Conservation (phyloP, 2,113 vertebrate genomes). For the Pristiophorus japonicus region DNA sequence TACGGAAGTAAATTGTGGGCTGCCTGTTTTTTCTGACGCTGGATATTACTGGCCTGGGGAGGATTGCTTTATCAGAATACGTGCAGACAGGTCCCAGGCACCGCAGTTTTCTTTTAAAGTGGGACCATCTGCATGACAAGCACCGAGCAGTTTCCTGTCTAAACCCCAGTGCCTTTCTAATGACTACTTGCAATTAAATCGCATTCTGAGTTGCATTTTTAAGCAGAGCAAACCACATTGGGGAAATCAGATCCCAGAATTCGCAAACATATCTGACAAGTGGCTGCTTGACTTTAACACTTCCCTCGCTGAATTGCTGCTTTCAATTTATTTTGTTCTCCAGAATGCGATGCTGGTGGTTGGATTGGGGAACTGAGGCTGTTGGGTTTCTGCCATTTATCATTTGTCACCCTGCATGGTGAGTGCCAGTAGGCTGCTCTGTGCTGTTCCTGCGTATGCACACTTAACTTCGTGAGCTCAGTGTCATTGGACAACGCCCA, state of each 20-base stretch:
- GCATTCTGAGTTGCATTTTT: not conserved
- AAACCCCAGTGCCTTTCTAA: slow-evolving; percentile 28
- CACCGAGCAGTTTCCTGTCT: not conserved
- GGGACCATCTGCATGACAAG: slow-evolving; percentile 25
- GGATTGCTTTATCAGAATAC: slow-evolving; percentile 17
- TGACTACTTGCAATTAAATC: slow-evolving; percentile 31
- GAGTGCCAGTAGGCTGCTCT: not conserved
- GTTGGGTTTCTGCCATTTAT: not conserved
- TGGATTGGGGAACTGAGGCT: too few species aligned
- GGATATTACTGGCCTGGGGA: slow-evolving; percentile 21
- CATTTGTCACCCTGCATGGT: not conserved
- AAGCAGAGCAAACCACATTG: not conserved
- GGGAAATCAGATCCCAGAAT: not conserved
- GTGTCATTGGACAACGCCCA: too few species aligned
- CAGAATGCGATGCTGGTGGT: not conserved
- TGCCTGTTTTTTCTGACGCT: not conserved
- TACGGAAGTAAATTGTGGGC: not conserved
- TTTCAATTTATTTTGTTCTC: not conserved
- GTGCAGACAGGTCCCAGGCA: slow-evolving; percentile 10
- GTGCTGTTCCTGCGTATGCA: not conserved
- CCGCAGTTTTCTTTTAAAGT: not conserved
- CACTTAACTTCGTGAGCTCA: too few species aligned
- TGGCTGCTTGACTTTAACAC: not conserved
- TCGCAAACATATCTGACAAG: not conserved
- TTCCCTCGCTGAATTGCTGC: not conserved